Conservation (phyloP, 1,140 invertebrate genomes). For the Diabrotica virgifera region DNA sequence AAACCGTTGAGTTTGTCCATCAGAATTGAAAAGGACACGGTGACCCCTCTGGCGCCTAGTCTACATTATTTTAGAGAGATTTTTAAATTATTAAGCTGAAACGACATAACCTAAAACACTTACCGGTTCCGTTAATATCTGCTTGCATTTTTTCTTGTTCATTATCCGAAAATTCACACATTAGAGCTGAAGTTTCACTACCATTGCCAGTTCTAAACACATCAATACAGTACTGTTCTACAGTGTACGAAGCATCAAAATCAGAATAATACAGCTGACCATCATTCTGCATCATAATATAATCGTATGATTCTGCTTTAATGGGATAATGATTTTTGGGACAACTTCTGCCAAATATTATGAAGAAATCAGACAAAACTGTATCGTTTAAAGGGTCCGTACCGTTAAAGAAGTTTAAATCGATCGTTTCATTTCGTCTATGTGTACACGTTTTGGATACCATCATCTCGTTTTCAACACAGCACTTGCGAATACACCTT, state of each 20-base stretch:
- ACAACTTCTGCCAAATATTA: not conserved
- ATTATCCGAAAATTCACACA: not conserved
- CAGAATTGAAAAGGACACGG: no score
- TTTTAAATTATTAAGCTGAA: no score
- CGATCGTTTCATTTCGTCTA: not conserved
- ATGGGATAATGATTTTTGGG: not conserved
- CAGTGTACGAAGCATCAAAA: not conserved
- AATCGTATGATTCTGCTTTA: not conserved
- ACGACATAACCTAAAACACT: not conserved
- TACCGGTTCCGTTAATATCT: not conserved
- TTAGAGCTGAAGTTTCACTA: not conserved
- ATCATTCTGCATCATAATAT: not conserved
- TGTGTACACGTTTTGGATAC: not conserved
- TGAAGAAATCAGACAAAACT: not conserved
- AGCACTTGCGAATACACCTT: conserved; percentile 30
- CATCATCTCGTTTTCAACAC: conserved; percentile 1
- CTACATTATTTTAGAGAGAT: no score
- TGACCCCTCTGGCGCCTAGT: no score
- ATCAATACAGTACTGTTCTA: not conserved
- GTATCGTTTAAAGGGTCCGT: not conserved
- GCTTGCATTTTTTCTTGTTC: not conserved
- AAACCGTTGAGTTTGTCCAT: no score
- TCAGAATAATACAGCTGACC: not conserved
- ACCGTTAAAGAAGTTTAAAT: not conserved
- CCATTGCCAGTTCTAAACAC: not conserved